Evolutionary conservation across 2,113 vertebrate genomes (phyloP), one percentile per base, ranked within the genome.

Genomic region (Microtus pennsylvanicus): DNA sequence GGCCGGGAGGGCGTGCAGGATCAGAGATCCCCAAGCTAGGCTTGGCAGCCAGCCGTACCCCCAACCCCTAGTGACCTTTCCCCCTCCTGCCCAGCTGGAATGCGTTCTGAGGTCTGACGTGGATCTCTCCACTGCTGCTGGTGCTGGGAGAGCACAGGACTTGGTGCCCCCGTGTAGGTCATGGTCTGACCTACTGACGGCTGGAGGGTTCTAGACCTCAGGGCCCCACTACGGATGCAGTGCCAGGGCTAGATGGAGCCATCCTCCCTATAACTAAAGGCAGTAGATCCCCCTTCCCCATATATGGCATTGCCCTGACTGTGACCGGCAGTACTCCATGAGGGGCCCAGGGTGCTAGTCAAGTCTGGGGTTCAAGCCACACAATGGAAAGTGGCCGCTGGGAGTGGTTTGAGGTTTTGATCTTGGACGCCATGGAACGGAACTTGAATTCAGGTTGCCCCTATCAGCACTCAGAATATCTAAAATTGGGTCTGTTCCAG

Each of bases 401-500:
- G 63, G 50, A 70, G 89, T 78, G 88, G 67, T 97, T 21, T 58
- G 80, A 96, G 83, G 58, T 52, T 58, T 82, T 58, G 70, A 47
- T 96, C 55, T 52, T 45, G 70, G n/a, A 30, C 88, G 1, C 58
- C 58, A 58, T 17, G 75, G 96, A 91, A 91, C 30, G 50, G 75
- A 75, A 33, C 50, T 88, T 52, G 80, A 97, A 94, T 82, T 74
- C 81, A 90, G 22, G 69, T 85, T 88, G 80, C 65, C 81, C 8
- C 89, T 96, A n/a, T 90, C 85, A 83, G 24, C 24, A 35, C n/a
- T 50, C 78, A 61, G 90, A 87, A 74, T 87, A 83, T 75, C 94
- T 82, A 90, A 90, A 94, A 45, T 65, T 94, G 91, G 47, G 86
- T 93, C 90, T 91, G 77, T 92, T 90, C 91, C 88, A 89, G 86